Percentiles rank a stretch among this genome's conserved stretches.
Evolutionary conservation across 2,888 invertebrate genomes (phyloP).

Genomic region (Antheraea yamamai): DNA sequence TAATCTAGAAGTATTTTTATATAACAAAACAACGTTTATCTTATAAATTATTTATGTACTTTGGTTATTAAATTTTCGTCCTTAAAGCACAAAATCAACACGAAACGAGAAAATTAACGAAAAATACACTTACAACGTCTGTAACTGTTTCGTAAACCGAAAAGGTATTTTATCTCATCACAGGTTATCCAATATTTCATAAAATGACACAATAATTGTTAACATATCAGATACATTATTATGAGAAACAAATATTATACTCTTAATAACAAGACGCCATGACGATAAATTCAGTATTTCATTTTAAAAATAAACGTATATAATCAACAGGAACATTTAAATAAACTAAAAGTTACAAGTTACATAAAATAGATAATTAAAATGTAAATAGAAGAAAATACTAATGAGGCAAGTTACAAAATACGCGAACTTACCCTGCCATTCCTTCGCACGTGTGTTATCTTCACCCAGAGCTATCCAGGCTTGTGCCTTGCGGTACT

Average conservation of each 20-base stretch:
- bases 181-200: neutral
- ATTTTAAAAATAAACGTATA: neutral
- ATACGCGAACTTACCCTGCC: conserved; percentile 63
- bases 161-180: neutral
- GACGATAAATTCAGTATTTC: neutral
- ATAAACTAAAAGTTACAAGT: neutral
- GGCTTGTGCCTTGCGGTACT: conserved; percentile 77
- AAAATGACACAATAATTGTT: neutral
- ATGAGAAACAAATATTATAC: neutral
- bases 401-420: neutral
- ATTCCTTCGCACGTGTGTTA: conserved; percentile 68
- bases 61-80: neutral
- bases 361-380: neutral
- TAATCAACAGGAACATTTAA: no score
- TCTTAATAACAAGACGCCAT: neutral
- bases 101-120: neutral
- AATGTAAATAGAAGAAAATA: neutral
- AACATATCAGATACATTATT: neutral
- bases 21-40: neutral
- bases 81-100: neutral
- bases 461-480: conserved; percentile 63
- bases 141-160: no score
- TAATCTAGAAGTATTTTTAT: neutral
- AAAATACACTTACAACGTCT: no score
- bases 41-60: neutral